Base-by-base conservation (phyloP, 2,888 invertebrate genomes). In the Melolontha melolontha region DNA sequence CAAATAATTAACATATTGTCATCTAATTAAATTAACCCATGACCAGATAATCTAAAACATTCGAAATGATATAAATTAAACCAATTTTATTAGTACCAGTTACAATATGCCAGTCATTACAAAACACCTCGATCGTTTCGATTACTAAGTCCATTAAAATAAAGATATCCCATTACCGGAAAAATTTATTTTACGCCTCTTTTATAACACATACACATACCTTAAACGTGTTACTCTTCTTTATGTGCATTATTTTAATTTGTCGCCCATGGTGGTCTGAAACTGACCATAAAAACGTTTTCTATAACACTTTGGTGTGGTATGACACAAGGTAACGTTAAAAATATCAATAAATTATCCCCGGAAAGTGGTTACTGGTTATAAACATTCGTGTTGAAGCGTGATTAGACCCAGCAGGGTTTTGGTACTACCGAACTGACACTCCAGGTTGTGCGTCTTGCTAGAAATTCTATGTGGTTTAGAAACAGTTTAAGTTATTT, bases 161-260 rank as follows among this genome's bases (percentile, higher is more conserved):
- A 68, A 63, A 68, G 67, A 68, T 68, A 68, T 68, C 64, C 63
- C 47, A 64, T 68, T 68, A 68, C 67, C 14, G 16, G 29, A 59
- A 49, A 68, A 68, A 63, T 55, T 68, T 64, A 68, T 68, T 68
- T 68, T 55, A 68, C 55, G 55, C 54, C 62, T 63, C 44, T 47
- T 67, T 64, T 67, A 63, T 44, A 67, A 63, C 67, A 47, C 67
- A 29, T 44, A 57, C 44, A 16, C 59, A 47, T 59, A 64, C 67
- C 55, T 55, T 17, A 54, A 50, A 52, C 64, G 51, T 52, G 52
- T 67, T 52, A 42, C 50, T 44, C 54, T 42, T 63, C 62, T 67
- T 67, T 67, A 67, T 63, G 59, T 51, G 54, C 39, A 68, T 54
- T 63, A 54, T 64, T 63, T 54, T 63, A 68, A 68, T 54, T 68